Percentiles rank a stretch among this genome's conserved stretches.
phyloP scores from a whole-genome alignment of 2,888 invertebrate genomes.

The Lasius fuliginosus region DNA sequence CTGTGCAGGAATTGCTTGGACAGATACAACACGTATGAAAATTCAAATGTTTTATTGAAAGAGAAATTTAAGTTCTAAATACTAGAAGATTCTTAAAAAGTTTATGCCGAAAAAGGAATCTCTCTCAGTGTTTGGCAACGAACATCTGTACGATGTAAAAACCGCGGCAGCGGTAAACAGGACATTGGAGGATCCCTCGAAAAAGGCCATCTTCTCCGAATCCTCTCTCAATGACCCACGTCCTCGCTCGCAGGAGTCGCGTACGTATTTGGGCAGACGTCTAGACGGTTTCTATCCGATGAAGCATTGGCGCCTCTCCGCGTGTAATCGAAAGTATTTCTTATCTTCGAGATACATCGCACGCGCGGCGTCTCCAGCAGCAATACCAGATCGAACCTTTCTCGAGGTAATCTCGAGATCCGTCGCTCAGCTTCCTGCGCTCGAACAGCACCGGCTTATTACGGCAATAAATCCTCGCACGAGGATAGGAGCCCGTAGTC shows the following conservation, averaged over 20 bases:
- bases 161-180: background rate
- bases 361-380: background rate
- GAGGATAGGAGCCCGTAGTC: background rate
- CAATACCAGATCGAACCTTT: conserved; percentile 30
- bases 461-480: conserved; percentile 46
- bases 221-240: background rate
- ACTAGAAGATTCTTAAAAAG: background rate
- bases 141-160: background rate
- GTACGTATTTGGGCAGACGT: conserved; percentile 82
- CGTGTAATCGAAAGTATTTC: conserved; percentile 64
- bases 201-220: conserved; percentile 6
- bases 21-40: background rate
- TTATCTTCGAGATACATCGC: conserved; percentile 57
- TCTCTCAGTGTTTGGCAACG: too few species aligned
- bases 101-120: background rate
- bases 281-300: conserved; percentile 81
- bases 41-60: background rate
- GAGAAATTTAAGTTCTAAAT: background rate
- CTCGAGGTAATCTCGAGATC: conserved; percentile 27
- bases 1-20: background rate
- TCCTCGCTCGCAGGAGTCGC: conserved; percentile 58
- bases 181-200: background rate
- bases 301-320: conserved; percentile 54
- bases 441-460: conserved; percentile 41
- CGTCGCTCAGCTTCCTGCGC: conserved; percentile 8